Percentiles rank a stretch among this genome's conserved stretches.
Evolutionary conservation across 2,888 invertebrate genomes (phyloP).

Genomic region (Agrotis puta): DNA sequence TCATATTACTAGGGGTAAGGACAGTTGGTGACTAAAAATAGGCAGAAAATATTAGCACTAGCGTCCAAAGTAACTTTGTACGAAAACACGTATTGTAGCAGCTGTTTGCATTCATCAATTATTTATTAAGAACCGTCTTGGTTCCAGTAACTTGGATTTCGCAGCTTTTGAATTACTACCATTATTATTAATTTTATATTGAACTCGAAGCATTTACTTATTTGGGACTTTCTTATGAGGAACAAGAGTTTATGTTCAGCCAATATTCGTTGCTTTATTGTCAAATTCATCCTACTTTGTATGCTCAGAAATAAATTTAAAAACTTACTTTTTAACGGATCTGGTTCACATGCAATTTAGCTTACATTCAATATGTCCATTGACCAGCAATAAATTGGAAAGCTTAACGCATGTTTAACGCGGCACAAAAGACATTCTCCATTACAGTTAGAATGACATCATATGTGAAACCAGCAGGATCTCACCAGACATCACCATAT

Average conservation of each 20-base stretch:
- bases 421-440: conserved; percentile 55
- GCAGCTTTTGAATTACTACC: conserved; percentile 18
- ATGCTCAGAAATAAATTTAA: background rate
- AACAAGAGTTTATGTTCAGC: background rate
- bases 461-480: conserved; percentile 49
- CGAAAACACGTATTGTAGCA: conserved; percentile 27
- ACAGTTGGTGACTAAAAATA: background rate
- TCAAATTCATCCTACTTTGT: background rate
- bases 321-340: background rate
- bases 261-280: background rate
- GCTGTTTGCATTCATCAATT: conserved; percentile 22
- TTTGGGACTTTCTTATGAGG: conserved; percentile 1
- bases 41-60: conserved; percentile 6
- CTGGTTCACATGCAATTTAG: background rate
- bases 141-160: conserved; percentile 12
- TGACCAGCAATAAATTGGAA: conserved; percentile 35
- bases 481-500: conserved; percentile 46
- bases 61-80: conserved; percentile 12
- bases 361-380: background rate
- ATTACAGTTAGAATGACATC: conserved; percentile 66
- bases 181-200: conserved; percentile 11
- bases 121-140: conserved; percentile 25
- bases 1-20: background rate
- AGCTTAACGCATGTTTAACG: conserved; percentile 18
- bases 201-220: conserved; percentile 9